These are phyloP conservation scores for Aplodontia rufa DNA, from an alignment of 2,113 vertebrate species.

Conservation along the genomic window DNA sequence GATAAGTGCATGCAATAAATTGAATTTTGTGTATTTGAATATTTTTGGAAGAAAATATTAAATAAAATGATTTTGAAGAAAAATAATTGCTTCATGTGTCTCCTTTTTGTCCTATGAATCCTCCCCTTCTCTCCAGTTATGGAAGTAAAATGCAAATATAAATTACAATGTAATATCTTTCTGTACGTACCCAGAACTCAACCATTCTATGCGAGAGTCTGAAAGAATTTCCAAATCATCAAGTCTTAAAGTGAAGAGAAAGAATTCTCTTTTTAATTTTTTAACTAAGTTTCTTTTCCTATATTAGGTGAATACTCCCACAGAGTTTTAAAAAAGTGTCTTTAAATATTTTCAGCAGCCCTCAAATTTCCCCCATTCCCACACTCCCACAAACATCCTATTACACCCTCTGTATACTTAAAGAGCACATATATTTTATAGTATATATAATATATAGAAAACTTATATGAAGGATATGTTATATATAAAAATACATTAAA, in stretches of 20 bases:
- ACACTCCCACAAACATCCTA: background rate
- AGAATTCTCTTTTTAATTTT: background rate
- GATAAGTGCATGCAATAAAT: background rate
- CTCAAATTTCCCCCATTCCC: background rate
- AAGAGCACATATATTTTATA: background rate
- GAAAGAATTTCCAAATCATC: background rate
- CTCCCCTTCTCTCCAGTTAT: background rate
- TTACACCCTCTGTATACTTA: background rate
- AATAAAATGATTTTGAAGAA: background rate
- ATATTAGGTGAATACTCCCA: background rate
- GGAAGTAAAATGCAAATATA: background rate
- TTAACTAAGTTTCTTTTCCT: background rate
- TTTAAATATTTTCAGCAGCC: background rate
- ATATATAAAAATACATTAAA: background rate
- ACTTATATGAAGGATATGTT: background rate
- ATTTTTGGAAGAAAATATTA: constrained; percentile 23
- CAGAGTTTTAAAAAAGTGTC: background rate
- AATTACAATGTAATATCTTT: background rate
- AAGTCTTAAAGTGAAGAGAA: background rate
- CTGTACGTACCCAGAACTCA: background rate
- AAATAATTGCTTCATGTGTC: background rate
- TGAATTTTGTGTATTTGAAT: background rate
- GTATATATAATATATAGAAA: too few species aligned
- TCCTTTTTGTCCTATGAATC: background rate
- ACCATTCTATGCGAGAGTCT: background rate